Evolutionary conservation across 92 coral and sea anemone genomes (phyloP).

Genomic region (Montipora capitata): DNA sequence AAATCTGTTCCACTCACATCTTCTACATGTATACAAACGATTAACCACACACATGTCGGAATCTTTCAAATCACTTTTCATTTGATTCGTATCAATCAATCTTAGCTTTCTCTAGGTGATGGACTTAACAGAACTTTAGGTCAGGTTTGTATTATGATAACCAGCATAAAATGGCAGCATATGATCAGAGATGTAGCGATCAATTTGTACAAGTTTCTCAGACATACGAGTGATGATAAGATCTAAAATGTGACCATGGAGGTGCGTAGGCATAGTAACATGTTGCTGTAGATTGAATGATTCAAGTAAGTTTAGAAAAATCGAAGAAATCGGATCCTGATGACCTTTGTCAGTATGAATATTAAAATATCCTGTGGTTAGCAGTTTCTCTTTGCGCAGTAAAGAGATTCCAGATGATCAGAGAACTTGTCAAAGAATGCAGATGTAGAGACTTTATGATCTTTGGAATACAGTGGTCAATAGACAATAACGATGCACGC

Average conservation of each 20-base stretch:
- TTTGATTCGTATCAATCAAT: background rate
- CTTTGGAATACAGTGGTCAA: no score
- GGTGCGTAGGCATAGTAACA: slow-evolving; percentile 35
- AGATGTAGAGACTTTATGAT: no score
- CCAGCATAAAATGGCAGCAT: slow-evolving; percentile 16
- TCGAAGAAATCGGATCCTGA: slow-evolving; percentile 38
- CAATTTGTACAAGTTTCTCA: slow-evolving; percentile 26
- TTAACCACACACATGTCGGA: background rate
- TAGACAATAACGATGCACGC: slow-evolving; percentile 12
- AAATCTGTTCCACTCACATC: slow-evolving; percentile 1
- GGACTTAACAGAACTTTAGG: slow-evolving; percentile 17
- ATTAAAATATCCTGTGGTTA: slow-evolving; percentile 41
- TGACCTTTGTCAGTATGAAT: slow-evolving; percentile 47
- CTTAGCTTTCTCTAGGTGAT: slow-evolving; percentile 58
- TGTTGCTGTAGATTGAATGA: slow-evolving; percentile 51
- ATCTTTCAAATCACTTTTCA: slow-evolving; percentile 2
- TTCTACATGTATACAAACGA: background rate
- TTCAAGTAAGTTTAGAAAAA: slow-evolving; percentile 19
- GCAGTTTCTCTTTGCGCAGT: no score
- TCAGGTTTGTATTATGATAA: slow-evolving; percentile 22
- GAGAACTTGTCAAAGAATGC: no score
- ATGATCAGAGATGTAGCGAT: slow-evolving; percentile 53
- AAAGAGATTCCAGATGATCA: no score
- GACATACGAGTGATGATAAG: slow-evolving; percentile 39
- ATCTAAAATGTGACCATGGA: slow-evolving; percentile 44